These are phyloP conservation scores for Apodemia duryi DNA, from an alignment of 2,888 invertebrate species.

Conservation along the genomic window DNA sequence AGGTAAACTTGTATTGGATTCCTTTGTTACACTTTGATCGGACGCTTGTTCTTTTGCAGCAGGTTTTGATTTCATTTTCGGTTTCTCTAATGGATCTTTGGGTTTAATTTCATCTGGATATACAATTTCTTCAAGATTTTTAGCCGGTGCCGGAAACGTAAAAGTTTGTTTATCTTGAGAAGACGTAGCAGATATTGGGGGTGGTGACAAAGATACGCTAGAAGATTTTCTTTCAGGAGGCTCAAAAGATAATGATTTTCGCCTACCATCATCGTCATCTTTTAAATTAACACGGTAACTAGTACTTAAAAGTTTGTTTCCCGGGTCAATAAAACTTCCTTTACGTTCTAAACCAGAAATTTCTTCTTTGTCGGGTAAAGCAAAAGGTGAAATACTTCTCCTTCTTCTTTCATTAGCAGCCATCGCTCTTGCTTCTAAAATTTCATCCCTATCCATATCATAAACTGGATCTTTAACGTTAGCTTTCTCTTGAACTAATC, in stretches of 20 bases:
- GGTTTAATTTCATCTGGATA: conserved; percentile 49
- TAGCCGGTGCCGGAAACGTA: conserved; percentile 52
- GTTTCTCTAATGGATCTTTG: conserved; percentile 37
- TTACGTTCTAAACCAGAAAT: conserved; percentile 53
- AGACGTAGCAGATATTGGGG: conserved; percentile 48
- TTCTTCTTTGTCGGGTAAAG: conserved; percentile 64
- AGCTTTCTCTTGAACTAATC: conserved; percentile 61
- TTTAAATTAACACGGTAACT: conserved; percentile 63
- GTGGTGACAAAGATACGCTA: conserved; percentile 47
- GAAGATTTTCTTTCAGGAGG: conserved; percentile 41
- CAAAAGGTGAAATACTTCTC: conserved; percentile 75
- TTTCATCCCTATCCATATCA: conserved; percentile 65
- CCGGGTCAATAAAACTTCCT: conserved; percentile 72
- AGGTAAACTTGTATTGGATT: conserved; percentile 32
- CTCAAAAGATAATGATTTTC: conserved; percentile 57
- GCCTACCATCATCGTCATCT: conserved; percentile 55
- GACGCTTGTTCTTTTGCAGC: conserved; percentile 40
- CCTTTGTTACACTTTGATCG: neutral
- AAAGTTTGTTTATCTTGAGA: conserved; percentile 57
- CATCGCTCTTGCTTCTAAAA: conserved; percentile 63
- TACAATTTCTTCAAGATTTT: conserved; percentile 58
- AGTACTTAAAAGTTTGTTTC: conserved; percentile 67
- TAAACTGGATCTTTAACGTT: conserved; percentile 66
- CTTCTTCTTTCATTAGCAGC: conserved; percentile 68
- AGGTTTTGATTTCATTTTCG: conserved; percentile 49